A percentile compares a stretch with the other conserved stretches of the same genome.
Conservation (phyloP, 2,888 invertebrate genomes). For the Chironomus riparius region DNA sequence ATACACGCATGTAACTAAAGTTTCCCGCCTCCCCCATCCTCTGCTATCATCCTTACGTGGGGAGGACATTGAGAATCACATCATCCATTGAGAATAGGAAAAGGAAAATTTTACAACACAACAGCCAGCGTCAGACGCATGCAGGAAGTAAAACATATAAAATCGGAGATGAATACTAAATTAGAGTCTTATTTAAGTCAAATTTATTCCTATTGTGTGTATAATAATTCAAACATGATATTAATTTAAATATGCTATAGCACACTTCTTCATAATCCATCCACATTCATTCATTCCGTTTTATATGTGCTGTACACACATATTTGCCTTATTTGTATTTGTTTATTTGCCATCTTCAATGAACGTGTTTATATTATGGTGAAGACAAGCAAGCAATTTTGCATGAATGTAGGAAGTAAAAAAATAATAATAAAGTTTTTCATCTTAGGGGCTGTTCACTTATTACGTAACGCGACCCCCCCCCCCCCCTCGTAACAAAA, state of each 20-base stretch:
- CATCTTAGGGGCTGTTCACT: no score
- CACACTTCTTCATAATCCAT: no score
- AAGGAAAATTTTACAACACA: neutral
- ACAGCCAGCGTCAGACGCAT: neutral
- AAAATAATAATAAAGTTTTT: no score
- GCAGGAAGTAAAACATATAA: neutral
- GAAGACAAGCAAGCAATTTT: no score
- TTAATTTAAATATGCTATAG: conserved; percentile 10
- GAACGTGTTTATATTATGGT: no score
- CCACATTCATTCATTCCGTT: neutral
- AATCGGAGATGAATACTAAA: conserved; percentile 15
- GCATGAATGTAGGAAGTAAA: no score
- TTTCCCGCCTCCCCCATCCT: no score
- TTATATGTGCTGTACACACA: neutral
- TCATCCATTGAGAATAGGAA: neutral
- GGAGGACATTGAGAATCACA: neutral
- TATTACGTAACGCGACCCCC: no score
- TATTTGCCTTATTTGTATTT: neutral
- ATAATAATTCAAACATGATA: conserved; percentile 11
- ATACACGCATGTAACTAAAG: no score
- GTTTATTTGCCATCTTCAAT: neutral
- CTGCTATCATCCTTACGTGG: no score
- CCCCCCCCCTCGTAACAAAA: no score
- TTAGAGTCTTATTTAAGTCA: conserved; percentile 10
- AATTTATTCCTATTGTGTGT: conserved; percentile 7